These are phyloP conservation scores for Hydrolagus colliei DNA, from an alignment of 2,797 vertebrate species.

Conservation along the genomic window DNA sequence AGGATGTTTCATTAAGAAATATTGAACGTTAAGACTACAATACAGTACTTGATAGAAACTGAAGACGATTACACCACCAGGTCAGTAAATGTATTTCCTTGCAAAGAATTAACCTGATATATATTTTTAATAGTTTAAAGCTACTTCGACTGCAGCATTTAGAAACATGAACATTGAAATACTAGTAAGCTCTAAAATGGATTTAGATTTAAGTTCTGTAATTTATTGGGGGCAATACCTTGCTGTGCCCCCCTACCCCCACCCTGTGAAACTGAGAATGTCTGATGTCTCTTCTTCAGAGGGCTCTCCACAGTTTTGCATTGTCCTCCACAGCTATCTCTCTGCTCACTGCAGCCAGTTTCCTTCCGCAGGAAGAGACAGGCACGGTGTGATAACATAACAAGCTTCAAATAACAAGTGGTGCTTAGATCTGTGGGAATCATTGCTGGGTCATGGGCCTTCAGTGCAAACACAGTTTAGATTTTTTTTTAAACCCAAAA, in stretches of 20 bases:
- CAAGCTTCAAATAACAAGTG: neutral
- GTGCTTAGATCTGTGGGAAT: no score
- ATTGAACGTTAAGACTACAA: no score
- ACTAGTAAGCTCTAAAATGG: neutral
- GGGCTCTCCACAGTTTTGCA: neutral
- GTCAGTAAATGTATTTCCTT: neutral
- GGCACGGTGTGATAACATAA: no score
- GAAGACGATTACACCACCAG: no score
- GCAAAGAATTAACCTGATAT: no score
- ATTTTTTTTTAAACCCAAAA: no score
- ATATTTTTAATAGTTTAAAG: neutral
- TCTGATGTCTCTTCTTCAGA: neutral
- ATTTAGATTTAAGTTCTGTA: neutral
- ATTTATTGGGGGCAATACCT: no score
- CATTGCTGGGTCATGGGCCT: neutral
- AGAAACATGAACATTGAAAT: no score
- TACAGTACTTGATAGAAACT: no score
- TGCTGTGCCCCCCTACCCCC: neutral
- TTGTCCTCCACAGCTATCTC: neutral
- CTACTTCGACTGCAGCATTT: neutral
- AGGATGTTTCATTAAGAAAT: no score
- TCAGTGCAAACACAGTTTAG: neutral
- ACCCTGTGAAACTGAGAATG: neutral
- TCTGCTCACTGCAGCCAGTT: neutral
- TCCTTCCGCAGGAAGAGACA: conserved; percentile 16